phyloP scores from a whole-genome alignment of 2,888 invertebrate species.

The Patella ulyssiponensis region DNA sequence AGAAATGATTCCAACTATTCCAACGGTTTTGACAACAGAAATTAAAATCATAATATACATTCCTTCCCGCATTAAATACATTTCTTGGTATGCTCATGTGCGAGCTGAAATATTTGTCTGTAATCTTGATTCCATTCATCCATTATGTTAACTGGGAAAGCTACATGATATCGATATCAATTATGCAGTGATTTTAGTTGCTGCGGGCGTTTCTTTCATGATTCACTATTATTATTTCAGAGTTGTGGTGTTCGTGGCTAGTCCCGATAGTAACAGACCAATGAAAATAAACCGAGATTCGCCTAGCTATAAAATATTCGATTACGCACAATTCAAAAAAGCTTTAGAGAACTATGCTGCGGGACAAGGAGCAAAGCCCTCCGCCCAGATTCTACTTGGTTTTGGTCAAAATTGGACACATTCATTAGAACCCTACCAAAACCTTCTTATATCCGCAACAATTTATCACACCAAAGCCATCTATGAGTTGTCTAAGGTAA shows the following conservation, averaged over 20 bases:
- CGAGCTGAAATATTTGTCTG: no score
- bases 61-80: no score
- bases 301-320: conserved; percentile 40
- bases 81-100: no score
- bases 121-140: no score
- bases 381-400: conserved; percentile 46
- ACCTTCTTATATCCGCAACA: conserved; percentile 47
- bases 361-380: conserved; percentile 40
- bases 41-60: no score
- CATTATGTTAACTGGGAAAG: no score
- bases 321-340: conserved; percentile 46
- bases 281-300: conserved; percentile 44
- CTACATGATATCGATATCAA: no score
- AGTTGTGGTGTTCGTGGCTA: conserved; percentile 49
- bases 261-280: conserved; percentile 37
- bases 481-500: conserved; percentile 44
- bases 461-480: conserved; percentile 43
- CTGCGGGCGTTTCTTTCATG: no score
- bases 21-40: no score
- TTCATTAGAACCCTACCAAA: conserved; percentile 34
- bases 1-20: no score
- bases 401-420: conserved; percentile 54
- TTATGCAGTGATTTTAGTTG: no score
- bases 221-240: conserved; percentile 34
- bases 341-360: conserved; percentile 38